Percentiles rank a stretch among this genome's conserved stretches.
Evolutionary conservation across 2,113 vertebrate species (phyloP).

Genomic region (Eupsittula cactorum): DNA sequence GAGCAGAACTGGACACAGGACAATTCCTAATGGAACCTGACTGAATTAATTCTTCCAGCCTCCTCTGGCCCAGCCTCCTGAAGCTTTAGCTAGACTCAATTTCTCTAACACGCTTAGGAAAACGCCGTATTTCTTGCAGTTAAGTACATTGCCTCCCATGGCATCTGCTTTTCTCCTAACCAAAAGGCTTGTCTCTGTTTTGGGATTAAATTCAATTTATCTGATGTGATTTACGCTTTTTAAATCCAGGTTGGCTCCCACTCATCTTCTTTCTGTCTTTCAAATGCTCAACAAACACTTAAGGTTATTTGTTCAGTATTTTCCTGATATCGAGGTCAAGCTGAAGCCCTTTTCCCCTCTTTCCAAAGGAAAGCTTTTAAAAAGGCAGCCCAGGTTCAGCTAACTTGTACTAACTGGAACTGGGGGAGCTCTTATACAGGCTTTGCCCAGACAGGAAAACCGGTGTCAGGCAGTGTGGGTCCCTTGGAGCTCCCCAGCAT

Average conservation of each 20-base stretch:
- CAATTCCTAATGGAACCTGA: not conserved
- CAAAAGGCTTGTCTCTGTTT: not conserved
- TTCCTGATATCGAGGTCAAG: not conserved
- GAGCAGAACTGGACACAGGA: not conserved
- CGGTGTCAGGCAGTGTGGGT: rapidly evolving
- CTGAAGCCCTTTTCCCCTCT: not conserved
- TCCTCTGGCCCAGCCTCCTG: not conserved
- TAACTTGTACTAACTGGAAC: not conserved
- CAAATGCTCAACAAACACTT: not conserved
- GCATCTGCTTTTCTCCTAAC: not conserved
- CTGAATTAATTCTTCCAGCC: not conserved
- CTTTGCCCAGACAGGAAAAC: not conserved
- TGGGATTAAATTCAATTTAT: constrained; percentile 7
- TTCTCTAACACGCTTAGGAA: not conserved
- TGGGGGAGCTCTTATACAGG: not conserved
- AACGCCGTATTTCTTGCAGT: not conserved
- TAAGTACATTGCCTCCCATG: not conserved
- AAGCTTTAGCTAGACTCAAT: not conserved
- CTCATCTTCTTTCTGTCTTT: not conserved
- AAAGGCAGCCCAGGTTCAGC: not conserved
- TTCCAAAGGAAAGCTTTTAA: not conserved
- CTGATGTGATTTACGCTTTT: not conserved
- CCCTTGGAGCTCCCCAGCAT: not conserved
- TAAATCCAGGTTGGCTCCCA: not conserved
- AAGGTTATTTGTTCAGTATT: not conserved